A percentile compares a stretch with the other conserved stretches of the same genome.
phyloP scores from a whole-genome alignment of 1,140 invertebrate genomes.

The Tigriopus japonicus region DNA sequence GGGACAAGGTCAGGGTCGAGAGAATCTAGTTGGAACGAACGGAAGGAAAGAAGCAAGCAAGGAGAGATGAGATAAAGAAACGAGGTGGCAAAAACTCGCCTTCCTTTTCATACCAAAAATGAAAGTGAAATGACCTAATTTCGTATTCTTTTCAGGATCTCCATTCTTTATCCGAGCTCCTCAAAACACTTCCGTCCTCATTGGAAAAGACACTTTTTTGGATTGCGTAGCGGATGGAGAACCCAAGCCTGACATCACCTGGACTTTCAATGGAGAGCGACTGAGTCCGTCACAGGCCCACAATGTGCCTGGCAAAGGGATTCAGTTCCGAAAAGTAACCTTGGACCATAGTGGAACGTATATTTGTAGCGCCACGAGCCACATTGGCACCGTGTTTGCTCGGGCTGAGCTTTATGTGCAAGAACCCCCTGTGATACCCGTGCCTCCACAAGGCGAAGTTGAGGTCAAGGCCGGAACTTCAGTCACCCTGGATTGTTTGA shows the following conservation, averaged over 20 bases:
- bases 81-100: too few relatives aligned
- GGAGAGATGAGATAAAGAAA: too few relatives aligned
- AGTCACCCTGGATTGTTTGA: neutral
- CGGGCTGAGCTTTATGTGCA: neutral
- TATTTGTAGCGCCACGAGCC: neutral
- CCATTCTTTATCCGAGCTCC: neutral
- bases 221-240: neutral
- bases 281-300: neutral
- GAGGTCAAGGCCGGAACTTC: neutral
- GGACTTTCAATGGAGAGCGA: neutral
- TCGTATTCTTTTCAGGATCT: neutral
- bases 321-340: neutral
- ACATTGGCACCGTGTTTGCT: neutral
- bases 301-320: neutral
- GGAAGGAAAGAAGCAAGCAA: too few relatives aligned
- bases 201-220: neutral
- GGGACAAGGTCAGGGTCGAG: too few relatives aligned
- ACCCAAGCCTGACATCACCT: neutral
- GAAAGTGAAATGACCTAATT: neutral
- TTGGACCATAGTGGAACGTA: neutral
- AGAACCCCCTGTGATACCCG: neutral
- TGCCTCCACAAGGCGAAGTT: neutral
- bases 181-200: neutral
- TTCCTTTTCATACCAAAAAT: too few relatives aligned
- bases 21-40: too few relatives aligned